Base-by-base conservation (phyloP, 1,140 invertebrate species). In the Odontomachus brunneus region DNA sequence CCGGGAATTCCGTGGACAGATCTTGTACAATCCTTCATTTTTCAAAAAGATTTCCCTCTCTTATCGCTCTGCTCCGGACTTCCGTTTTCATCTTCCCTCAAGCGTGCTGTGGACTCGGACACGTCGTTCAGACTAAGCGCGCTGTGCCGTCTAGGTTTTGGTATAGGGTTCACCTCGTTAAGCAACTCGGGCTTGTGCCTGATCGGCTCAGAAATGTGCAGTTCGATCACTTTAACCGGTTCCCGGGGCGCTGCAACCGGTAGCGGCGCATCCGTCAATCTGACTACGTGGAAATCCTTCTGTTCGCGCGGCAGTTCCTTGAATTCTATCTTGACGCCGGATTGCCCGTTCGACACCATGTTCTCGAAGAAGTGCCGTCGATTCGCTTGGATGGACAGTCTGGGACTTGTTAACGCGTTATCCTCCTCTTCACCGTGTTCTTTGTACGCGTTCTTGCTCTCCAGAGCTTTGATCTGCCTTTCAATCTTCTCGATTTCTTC, bases 401-500 rank as follows among this genome's bases (percentile, higher is more conserved):
- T 89, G 3, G 75, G 82, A n/a, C 22, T 73, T 0, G 48, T 81
- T 59, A 9, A 71, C 80, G 51, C 2, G 7, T 78, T 71, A 2
- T 80, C 67, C n/a, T 55, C 63, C 3, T 33, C 71, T 4, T 53
- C 38, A 1, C 84, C 66, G 24, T 85, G 72, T 26, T 90, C 83
- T 2, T 49, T 82, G 14, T 82, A 67, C 9, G 71, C 22, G 22
- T 81, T 76, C 38, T 85, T 92, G 3, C 89, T 84, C 26, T 93
- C 91, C 0, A 93, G 62, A 22, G 89, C 86, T 59, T 93, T 91
- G 49, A 93, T 92, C 33, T 93, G 92, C n/a, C 71, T 90, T 33
- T 93, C 92, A n/a, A 93, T 93, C 29, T 94, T 93, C 51, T 93
- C 91, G 9, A 94, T 94, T 51, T 93, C 91, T 0, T 94, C 93